Conservation (phyloP, 2,888 invertebrate genomes). For the Yponomeuta evonymella region DNA sequence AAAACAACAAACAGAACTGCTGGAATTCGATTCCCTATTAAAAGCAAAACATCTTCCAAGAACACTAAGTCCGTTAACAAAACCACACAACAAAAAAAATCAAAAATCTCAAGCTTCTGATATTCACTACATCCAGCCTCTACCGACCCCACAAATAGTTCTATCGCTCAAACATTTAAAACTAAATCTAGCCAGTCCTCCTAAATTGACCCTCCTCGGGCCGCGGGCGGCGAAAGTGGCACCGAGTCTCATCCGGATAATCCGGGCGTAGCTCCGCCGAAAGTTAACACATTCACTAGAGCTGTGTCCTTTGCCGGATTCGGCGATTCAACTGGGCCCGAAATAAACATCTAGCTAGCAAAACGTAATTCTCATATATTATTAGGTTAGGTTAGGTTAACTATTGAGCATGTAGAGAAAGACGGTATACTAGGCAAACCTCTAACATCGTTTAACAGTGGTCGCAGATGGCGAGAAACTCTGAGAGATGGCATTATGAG, state of each 20-base stretch:
- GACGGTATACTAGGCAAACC: no score
- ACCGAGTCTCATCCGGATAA: constrained; percentile 55
- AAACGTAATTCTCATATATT: no score
- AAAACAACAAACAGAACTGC: no score
- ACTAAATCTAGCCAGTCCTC: not conserved
- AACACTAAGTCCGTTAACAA: no score
- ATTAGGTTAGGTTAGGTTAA: no score
- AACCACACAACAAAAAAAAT: no score
- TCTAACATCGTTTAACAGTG: no score
- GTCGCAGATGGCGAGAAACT: no score
- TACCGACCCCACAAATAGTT: not conserved
- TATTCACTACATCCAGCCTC: not conserved
- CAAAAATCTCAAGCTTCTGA: not conserved
- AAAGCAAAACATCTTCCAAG: no score
- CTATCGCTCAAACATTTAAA: not conserved
- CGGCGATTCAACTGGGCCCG: not conserved
- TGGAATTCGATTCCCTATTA: no score
- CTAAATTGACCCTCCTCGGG: constrained; percentile 28
- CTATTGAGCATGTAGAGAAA: no score
- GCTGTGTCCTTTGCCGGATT: constrained; percentile 34
- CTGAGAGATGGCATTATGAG: no score
- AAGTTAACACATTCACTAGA: constrained; percentile 31
- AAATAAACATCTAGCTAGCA: constrained; percentile 14
- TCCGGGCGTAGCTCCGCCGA: constrained; percentile 46
- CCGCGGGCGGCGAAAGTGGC: constrained; percentile 35